A percentile compares a stretch with the other conserved stretches of the same genome.
These are phyloP conservation scores for Matsumurasca onukii DNA, from an alignment of 1,140 invertebrate species.

Conservation along the genomic window DNA sequence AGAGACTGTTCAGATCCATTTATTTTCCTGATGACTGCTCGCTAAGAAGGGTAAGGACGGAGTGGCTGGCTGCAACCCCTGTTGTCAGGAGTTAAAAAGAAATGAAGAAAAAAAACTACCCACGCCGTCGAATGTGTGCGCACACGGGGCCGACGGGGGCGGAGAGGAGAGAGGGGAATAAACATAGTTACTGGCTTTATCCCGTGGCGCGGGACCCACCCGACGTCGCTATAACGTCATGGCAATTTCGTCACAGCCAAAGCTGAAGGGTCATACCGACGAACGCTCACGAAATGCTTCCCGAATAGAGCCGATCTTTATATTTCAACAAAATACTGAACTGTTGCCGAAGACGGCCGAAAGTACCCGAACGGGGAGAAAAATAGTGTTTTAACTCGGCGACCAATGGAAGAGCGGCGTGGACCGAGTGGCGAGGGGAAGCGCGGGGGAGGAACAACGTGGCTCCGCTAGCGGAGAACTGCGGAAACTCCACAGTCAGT, in stretches of 20 bases:
- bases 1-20: no score
- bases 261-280: constrained; percentile 34
- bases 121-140: constrained; percentile 30
- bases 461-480: constrained; percentile 27
- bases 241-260: constrained; percentile 35
- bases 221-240: constrained; percentile 35
- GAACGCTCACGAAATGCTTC: constrained; percentile 31
- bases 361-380: constrained; percentile 27
- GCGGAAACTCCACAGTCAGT: constrained; percentile 30
- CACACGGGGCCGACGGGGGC: constrained; percentile 8
- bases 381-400: constrained; percentile 32
- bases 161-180: constrained; percentile 31
- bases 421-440: constrained; percentile 22
- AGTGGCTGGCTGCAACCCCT: constrained; percentile 40
- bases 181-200: constrained; percentile 33
- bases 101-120: constrained; percentile 39
- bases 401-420: constrained; percentile 32
- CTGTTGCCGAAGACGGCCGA: constrained; percentile 29
- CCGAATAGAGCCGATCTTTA: constrained; percentile 30
- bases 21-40: constrained; percentile 2
- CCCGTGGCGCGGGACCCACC: constrained; percentile 23
- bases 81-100: constrained; percentile 43
- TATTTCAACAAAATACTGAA: constrained; percentile 28
- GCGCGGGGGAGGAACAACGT: constrained; percentile 27
- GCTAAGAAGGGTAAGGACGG: constrained; percentile 9